Evolutionary conservation across 2,888 invertebrate species (phyloP), one percentile per base, ranked within the genome.

Genomic region (Ichneumoninae sp.): DNA sequence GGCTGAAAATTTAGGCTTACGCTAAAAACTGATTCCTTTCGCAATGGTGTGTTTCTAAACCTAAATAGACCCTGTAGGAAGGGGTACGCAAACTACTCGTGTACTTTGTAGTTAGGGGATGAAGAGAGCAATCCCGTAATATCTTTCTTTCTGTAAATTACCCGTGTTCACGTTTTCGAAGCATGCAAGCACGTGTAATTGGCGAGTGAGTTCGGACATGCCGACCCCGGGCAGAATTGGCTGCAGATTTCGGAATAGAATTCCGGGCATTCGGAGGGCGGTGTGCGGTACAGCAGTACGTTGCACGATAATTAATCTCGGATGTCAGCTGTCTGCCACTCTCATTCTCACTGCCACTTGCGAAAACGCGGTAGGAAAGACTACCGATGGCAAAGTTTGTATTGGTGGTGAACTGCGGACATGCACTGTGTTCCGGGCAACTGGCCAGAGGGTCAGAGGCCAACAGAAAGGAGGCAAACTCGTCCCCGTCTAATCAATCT

Each of bases 401-500:
- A 82, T 77, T 69, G 78, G 76, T 81, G 83, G 82, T 85, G 71
- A 82, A 86, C 80, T 86, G 80, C 82, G 60, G 72, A 65, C 71
- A 80, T 85, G 74, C 68, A 80, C 69, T 70, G 76, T 82, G 82
- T 85, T 84, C 72, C 81, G 86, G 87, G 86, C 87, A 87, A 83
- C 69, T 71, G 68, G 87, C 87, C 86, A 86, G 83, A 87, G 84
- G 69, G 74, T 83, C 77, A 79, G 52, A 69, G 72, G 65, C 74
- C 65, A 72, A 75, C 57, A 69, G 70, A 75, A 81, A 77, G 74
- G 65, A 74, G 81, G 65, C 71, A 66, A 77, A 81, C 75, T 81
- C 70, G 70, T 83, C 82, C 77, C 4, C 77, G 74, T 83, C 81
- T 75, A 84, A 86, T 86, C 85, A 81, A 86, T 84, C 81, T 84